Percentiles rank a stretch among this genome's conserved stretches.
Evolutionary conservation across 1,140 invertebrate genomes (phyloP).

Genomic region (Himalopsyche phryganea): DNA sequence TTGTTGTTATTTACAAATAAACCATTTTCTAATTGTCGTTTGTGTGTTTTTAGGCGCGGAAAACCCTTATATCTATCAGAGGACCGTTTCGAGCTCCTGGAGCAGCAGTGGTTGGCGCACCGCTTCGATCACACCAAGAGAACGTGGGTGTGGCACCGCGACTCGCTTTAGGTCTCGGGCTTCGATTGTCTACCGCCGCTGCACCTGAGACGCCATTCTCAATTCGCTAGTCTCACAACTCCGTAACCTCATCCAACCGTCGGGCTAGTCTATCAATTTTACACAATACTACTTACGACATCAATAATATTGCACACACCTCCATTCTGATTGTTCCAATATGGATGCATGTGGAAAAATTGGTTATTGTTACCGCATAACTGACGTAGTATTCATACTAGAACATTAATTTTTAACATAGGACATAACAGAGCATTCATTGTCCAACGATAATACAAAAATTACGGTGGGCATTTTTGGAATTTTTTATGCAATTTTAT

Average conservation of each 20-base stretch:
- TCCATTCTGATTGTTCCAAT: background rate
- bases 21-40: too few relatives aligned
- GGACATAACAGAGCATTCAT: too few relatives aligned
- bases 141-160: slow-evolving; percentile 87
- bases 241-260: background rate
- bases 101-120: slow-evolving; percentile 95
- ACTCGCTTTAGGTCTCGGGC: slow-evolving; percentile 61
- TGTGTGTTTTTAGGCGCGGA: slow-evolving; percentile 71
- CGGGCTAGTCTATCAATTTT: background rate
- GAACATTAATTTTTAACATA: too few relatives aligned
- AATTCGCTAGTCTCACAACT: background rate
- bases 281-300: background rate
- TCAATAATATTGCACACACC: background rate
- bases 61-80: slow-evolving; percentile 90
- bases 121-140: slow-evolving; percentile 88
- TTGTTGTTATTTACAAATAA: too few relatives aligned
- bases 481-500: too few relatives aligned
- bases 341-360: background rate
- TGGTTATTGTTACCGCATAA: too few relatives aligned
- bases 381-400: too few relatives aligned
- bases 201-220: background rate
- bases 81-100: slow-evolving; percentile 84
- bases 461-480: too few relatives aligned
- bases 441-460: too few relatives aligned
- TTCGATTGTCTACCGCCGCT: background rate